Base-by-base conservation (phyloP, 2,888 invertebrate genomes). In the Lagria hirta region DNA sequence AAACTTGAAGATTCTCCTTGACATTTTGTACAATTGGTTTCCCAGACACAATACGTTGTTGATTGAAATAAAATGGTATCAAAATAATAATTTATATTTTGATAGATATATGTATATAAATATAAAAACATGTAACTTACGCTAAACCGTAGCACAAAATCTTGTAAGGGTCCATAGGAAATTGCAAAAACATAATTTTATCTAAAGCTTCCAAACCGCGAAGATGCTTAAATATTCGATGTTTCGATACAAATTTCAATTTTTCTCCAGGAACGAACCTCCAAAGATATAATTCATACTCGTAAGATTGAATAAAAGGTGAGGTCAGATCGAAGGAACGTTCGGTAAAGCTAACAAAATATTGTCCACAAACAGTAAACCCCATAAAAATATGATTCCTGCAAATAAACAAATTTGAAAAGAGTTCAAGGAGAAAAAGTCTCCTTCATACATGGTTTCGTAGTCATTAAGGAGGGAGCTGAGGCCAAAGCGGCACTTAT, bases 321-420 rank as follows among this genome's bases (percentile, higher is more conserved):
- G 40, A 46, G 13, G 52, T 33, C 17, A 60, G 53, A 40, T 66
- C 61, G 30, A 54, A 52, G 8, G 58, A 40, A 42, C 57, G 66
- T 48, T 68, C 68, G 10, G 63, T 91, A 71, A 93, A 95, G 51
- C 94, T 94, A 56, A 96, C 75, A 51, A 96, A 80, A 74, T 86
- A 95, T 72, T 91, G 88, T 7, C 95, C 94, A 70, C 94, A 94
- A 59, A 90, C 86, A n/a, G 92, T 91, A 65, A 95, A 86, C 4
- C 96, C 96, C 85, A 96, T 89, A 66, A 92, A 90, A 52, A 94
- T 84, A 70, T 95, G 93, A 54, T 91, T 90, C 53, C 92, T 91
- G 58, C 11, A 73, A 72, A 41, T 23, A 40, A 18, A 18, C 12
- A 8, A 26, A n/a, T n/a, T n/a, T n/a, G n/a, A n/a, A n/a, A n/a